A percentile compares a stretch with the other conserved stretches of the same genome.
phyloP scores from a whole-genome alignment of 2,113 vertebrate genomes.

The Eulacestoma nigropectus region DNA sequence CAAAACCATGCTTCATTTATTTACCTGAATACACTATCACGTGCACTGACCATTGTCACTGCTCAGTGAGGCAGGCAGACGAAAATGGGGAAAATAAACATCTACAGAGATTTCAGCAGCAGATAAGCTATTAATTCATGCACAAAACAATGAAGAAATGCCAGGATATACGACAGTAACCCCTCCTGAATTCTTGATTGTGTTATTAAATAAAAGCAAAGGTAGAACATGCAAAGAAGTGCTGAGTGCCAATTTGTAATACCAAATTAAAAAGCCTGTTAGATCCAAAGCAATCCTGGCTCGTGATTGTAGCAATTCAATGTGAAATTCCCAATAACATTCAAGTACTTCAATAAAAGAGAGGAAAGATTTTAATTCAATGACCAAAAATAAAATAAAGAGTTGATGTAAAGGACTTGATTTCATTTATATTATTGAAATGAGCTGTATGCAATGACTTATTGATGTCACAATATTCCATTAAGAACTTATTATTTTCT shows the following conservation, averaged over 20 bases:
- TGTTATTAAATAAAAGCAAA: background rate
- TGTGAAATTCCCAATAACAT: background rate
- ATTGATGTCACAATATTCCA: conserved; percentile 22
- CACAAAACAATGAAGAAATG: conserved; percentile 27
- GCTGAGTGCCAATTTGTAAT: background rate
- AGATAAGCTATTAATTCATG: conserved; percentile 30
- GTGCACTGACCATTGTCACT: background rate
- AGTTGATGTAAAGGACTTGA: background rate
- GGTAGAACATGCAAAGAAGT: background rate
- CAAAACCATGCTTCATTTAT: conserved; percentile 30
- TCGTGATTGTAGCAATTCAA: background rate
- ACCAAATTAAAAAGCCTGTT: background rate
- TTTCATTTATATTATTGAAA: conserved; percentile 2
- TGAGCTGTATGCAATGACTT: background rate
- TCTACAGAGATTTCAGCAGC: background rate
- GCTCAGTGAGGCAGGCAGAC: background rate
- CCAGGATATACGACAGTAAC: background rate
- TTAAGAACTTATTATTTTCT: conserved; percentile 27
- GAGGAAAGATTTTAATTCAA: background rate
- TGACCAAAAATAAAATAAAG: background rate
- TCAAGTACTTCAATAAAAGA: background rate
- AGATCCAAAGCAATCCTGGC: background rate
- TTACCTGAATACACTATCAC: conserved; percentile 1
- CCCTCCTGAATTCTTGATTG: background rate
- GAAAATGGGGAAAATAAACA: background rate